phyloP scores from a whole-genome alignment of 2,113 vertebrate species.

The Cepphus grylle region DNA sequence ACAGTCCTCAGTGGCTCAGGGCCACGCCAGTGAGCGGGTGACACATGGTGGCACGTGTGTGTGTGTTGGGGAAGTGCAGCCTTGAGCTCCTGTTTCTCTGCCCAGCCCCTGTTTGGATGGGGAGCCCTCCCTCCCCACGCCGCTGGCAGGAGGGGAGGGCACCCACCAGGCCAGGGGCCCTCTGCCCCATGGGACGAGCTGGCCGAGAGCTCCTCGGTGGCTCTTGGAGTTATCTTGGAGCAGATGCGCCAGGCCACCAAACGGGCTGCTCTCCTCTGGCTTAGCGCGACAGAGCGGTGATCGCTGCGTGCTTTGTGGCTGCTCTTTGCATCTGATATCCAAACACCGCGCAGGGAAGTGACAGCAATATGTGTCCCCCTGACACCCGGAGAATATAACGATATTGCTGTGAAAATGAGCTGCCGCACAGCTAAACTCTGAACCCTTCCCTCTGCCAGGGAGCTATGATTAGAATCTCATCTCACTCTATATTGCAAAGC shows the following conservation, averaged over 20 bases:
- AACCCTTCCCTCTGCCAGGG: slow-evolving; percentile 18
- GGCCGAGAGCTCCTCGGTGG: rapidly evolving
- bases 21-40: rapidly evolving
- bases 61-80: not conserved
- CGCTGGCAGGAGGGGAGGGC: not conserved
- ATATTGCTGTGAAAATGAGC: slow-evolving; percentile 56
- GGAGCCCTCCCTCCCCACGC: not conserved
- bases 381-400: slow-evolving; percentile 8
- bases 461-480: slow-evolving; percentile 65
- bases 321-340: not conserved
- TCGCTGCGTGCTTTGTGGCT: not conserved
- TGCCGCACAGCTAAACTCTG: slow-evolving; percentile 17
- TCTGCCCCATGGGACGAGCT: rapidly evolving
- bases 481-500: not conserved
- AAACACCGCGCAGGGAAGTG: not conserved
- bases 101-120: not conserved
- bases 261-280: not conserved
- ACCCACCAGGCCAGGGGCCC: not conserved
- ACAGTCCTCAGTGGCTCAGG: not conserved
- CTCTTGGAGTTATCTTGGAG: not conserved
- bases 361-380: slow-evolving; percentile 41
- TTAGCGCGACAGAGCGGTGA: not conserved
- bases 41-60: too few species aligned
- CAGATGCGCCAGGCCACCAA: not conserved
- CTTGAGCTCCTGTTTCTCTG: not conserved